phyloP scores from a whole-genome alignment of 2,888 invertebrate species.

The Athrips mouffetella region DNA sequence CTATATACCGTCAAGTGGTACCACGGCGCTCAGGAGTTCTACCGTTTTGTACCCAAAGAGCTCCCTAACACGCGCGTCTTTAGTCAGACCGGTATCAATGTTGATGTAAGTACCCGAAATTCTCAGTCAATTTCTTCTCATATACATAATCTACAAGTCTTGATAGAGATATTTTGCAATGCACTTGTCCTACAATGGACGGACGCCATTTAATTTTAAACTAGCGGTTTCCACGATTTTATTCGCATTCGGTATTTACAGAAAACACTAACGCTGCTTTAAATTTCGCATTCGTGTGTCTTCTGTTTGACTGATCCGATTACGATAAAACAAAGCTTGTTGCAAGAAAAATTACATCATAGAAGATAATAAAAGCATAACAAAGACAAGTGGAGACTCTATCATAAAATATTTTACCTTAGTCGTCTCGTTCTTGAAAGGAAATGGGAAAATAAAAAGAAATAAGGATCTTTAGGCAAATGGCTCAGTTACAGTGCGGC shows the following conservation, averaged over 20 bases:
- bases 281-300: too few species aligned
- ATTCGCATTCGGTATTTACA: too few species aligned
- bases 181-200: too few species aligned
- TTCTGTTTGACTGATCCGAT: too few species aligned
- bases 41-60: slow-evolving; percentile 89
- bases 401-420: slow-evolving; percentile 27
- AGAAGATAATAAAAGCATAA: slow-evolving; percentile 18
- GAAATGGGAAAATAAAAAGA: slow-evolving; percentile 35
- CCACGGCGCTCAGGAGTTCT: slow-evolving; percentile 87
- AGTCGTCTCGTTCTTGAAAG: slow-evolving; percentile 29
- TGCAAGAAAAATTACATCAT: slow-evolving; percentile 3
- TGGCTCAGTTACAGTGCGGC: slow-evolving; percentile 43
- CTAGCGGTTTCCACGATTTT: too few species aligned
- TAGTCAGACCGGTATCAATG: slow-evolving; percentile 81
- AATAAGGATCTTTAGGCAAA: slow-evolving; percentile 41
- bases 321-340: too few species aligned
- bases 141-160: too few species aligned
- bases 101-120: slow-evolving; percentile 86
- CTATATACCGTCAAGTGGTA: slow-evolving; percentile 91
- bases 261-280: neutral
- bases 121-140: too few species aligned
- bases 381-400: slow-evolving; percentile 23
- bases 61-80: slow-evolving; percentile 86
- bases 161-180: too few species aligned
- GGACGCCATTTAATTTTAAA: too few species aligned